A percentile compares a stretch with the other conserved stretches of the same genome.
These are phyloP conservation scores for Eunapius fragilis DNA, from an alignment of 37 sponge, comb jelly and placozoan genomes.

Conservation along the genomic window DNA sequence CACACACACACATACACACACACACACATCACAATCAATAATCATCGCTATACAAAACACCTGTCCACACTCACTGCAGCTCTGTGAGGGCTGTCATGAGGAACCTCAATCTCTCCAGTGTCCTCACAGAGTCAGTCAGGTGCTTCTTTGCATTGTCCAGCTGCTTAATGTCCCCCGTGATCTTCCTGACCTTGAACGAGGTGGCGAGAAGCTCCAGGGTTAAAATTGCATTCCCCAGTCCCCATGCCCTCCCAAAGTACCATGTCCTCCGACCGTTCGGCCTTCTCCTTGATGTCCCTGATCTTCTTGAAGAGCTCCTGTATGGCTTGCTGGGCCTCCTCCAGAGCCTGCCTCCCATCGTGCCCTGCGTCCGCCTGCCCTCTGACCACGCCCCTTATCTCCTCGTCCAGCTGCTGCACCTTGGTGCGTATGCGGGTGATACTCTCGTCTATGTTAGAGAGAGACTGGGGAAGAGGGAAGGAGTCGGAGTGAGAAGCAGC, in stretches of 20 bases:
- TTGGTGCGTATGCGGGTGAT: constrained; percentile 50
- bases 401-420: constrained; percentile 72
- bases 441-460: constrained; percentile 90
- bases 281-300: constrained; percentile 94
- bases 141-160: constrained; percentile 96
- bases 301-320: constrained; percentile 91
- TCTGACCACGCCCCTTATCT: constrained; percentile 79
- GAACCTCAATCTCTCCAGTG: constrained; percentile 93
- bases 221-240: background rate
- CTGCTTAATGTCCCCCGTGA: constrained; percentile 98
- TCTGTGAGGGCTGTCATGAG: constrained; percentile 87
- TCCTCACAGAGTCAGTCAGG: constrained; percentile 93
- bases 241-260: constrained; percentile 3
- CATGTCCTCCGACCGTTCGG: constrained; percentile 89
- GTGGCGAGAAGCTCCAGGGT: background rate
- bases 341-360: constrained; percentile 84
- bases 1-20: background rate
- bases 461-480: constrained; percentile 47
- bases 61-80: constrained; percentile 62
- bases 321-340: constrained; percentile 88
- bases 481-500: background rate
- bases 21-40: background rate
- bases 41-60: background rate
- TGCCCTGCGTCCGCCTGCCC: constrained; percentile 88
- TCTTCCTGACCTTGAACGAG: constrained; percentile 82